Evolutionary conservation across 1,140 invertebrate genomes (phyloP).

Genomic region (Drosophila mauritiana): DNA sequence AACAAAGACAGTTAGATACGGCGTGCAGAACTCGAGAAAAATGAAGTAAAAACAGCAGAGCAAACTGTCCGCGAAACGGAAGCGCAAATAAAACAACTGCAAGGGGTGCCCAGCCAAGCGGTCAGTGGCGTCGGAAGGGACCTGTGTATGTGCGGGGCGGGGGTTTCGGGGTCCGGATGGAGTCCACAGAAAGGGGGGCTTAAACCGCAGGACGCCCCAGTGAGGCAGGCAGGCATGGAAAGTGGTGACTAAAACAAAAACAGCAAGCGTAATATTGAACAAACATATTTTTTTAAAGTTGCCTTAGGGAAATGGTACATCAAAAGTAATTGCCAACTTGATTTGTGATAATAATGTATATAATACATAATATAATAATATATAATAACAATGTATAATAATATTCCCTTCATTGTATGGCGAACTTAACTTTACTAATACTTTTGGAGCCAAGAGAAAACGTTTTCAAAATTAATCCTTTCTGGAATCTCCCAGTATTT

Average conservation of each 20-base stretch:
- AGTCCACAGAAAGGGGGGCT: slow-evolving; percentile 1
- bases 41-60: slow-evolving; percentile 72
- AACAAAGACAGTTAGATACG: slow-evolving; percentile 12
- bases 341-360: too few relatives aligned
- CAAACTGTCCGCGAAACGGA: slow-evolving; percentile 82
- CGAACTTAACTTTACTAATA: too few relatives aligned
- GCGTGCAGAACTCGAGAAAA: slow-evolving; percentile 23
- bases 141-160: background rate
- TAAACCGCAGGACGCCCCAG: slow-evolving; percentile 19
- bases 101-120: slow-evolving; percentile 48
- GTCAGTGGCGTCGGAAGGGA: slow-evolving; percentile 5
- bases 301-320: background rate
- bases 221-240: background rate
- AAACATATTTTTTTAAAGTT: background rate
- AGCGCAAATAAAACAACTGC: slow-evolving; percentile 78
- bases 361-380: too few relatives aligned
- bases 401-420: too few relatives aligned
- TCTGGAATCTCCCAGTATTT: too few relatives aligned
- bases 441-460: too few relatives aligned
- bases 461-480: too few relatives aligned
- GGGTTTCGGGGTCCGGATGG: background rate
- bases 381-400: too few relatives aligned
- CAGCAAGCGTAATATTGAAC: background rate
- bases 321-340: too few relatives aligned
- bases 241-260: background rate